phyloP scores from a whole-genome alignment of 2,797 vertebrate genomes.

The Eulemur mongoz region DNA sequence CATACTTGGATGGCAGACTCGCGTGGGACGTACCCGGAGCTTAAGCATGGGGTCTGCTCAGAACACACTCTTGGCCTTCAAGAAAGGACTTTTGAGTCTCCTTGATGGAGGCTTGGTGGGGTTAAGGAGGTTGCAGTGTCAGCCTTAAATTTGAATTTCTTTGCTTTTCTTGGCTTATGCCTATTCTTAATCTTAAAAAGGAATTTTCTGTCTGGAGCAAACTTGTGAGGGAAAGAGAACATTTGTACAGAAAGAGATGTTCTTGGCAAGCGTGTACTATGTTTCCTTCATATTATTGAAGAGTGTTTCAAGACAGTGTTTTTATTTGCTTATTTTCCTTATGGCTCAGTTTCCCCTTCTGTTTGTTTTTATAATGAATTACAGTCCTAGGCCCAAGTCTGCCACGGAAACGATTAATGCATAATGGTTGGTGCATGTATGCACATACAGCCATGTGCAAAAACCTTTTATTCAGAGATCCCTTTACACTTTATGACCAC shows the following conservation, averaged over 20 bases:
- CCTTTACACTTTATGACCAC: not conserved
- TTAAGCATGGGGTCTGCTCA: conserved; percentile 64
- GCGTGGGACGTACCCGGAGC: conserved; percentile 46
- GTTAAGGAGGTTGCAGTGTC: conserved; percentile 77
- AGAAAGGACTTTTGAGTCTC: conserved; percentile 68
- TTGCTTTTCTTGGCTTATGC: conserved; percentile 85
- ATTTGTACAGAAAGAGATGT: conserved; percentile 82
- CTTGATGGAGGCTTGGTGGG: conserved; percentile 61
- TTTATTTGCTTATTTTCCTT: conserved; percentile 72
- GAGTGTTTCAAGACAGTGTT: conserved; percentile 67
- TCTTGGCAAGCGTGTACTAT: conserved; percentile 59
- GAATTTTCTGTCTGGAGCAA: conserved; percentile 80
- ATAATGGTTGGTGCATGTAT: not conserved
- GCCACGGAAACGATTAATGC: conserved; percentile 3
- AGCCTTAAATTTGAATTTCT: conserved; percentile 82
- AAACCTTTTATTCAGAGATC: not conserved
- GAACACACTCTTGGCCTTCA: conserved; percentile 51
- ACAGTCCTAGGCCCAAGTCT: not conserved
- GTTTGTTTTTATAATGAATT: conserved; percentile 37
- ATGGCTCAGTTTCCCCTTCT: conserved; percentile 77
- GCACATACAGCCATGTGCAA: not conserved
- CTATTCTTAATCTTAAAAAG: conserved; percentile 72
- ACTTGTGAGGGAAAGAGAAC: conserved; percentile 75
- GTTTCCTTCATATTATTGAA: conserved; percentile 67
- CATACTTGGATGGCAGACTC: conserved; percentile 60